Evolutionary conservation across 2,113 vertebrate genomes (phyloP).

Genomic region (Henicopernis longicauda): DNA sequence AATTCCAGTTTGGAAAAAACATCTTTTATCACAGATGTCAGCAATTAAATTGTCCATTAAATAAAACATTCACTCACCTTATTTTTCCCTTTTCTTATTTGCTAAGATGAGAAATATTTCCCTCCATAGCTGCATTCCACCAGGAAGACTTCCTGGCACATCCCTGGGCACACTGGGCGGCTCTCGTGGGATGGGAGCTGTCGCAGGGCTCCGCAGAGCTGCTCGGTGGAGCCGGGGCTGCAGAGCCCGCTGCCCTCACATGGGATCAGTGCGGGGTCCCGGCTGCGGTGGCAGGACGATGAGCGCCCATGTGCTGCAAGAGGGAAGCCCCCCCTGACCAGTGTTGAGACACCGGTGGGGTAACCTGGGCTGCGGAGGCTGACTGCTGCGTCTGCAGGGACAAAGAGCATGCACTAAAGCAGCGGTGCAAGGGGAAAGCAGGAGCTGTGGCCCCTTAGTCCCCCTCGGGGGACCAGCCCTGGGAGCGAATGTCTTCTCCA

Average conservation of each 20-base stretch:
- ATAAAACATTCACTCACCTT: constrained; percentile 13
- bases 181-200: rapidly evolving
- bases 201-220: rapidly evolving
- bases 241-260: rapidly evolving
- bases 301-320: rapidly evolving
- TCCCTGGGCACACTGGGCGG: rapidly evolving
- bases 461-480: no score
- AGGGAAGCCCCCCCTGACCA: rapidly evolving
- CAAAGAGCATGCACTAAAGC: rapidly evolving
- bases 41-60: constrained; percentile 28
- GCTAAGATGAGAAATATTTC: neutral
- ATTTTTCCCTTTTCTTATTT: neutral
- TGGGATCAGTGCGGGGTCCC: rapidly evolving
- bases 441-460: neutral
- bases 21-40: constrained; percentile 58
- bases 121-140: neutral
- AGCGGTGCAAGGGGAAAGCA: neutral
- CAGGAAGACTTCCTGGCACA: neutral
- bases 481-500: neutral
- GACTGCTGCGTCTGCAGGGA: neutral
- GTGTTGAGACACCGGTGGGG: rapidly evolving
- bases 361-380: neutral
- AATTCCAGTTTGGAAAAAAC: neutral
- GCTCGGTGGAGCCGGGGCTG: rapidly evolving
- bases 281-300: rapidly evolving